These are phyloP conservation scores for Caenorhabditis sinica DNA, from an alignment of 2,888 invertebrate species.

Conservation along the genomic window DNA sequence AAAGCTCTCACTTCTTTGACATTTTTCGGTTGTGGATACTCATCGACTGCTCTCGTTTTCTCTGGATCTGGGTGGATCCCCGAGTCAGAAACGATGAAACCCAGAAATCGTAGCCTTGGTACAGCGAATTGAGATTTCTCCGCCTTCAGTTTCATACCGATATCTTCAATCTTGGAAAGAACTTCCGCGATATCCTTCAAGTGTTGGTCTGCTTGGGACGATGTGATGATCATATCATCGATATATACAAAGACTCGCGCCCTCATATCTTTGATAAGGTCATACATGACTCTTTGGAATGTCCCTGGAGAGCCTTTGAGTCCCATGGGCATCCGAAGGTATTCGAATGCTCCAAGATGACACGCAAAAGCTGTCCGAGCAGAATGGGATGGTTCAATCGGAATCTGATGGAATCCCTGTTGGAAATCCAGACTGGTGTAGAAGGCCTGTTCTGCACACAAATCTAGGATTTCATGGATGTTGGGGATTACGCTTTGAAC, in stretches of 20 bases:
- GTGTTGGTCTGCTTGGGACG: slow-evolving; percentile 33
- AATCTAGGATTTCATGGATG: slow-evolving; percentile 46
- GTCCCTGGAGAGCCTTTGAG: neutral
- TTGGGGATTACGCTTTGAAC: slow-evolving; percentile 44
- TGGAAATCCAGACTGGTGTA: slow-evolving; percentile 61
- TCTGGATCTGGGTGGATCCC: slow-evolving; percentile 67
- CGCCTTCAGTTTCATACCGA: slow-evolving; percentile 65
- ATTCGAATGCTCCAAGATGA: slow-evolving; percentile 44
- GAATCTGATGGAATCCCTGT: slow-evolving; percentile 59
- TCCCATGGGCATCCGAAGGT: slow-evolving; percentile 11
- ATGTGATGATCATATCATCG: slow-evolving; percentile 60
- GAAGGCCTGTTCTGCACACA: neutral
- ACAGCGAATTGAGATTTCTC: slow-evolving; percentile 64
- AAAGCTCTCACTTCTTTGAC: slow-evolving; percentile 51
- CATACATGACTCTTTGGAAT: slow-evolving; percentile 59
- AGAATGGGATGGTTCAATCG: slow-evolving; percentile 16
- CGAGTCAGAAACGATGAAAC: slow-evolving; percentile 51
- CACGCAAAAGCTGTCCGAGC: slow-evolving; percentile 55
- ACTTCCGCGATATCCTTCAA: slow-evolving; percentile 63
- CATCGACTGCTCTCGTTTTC: slow-evolving; percentile 50
- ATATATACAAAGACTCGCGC: slow-evolving; percentile 53
- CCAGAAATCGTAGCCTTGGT: slow-evolving; percentile 60
- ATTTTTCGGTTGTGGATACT: slow-evolving; percentile 50
- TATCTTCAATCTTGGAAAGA: slow-evolving; percentile 26
- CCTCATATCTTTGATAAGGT: neutral